These are phyloP conservation scores for Drosophila rellima DNA, from an alignment of 2,888 invertebrate genomes.

Conservation along the genomic window DNA sequence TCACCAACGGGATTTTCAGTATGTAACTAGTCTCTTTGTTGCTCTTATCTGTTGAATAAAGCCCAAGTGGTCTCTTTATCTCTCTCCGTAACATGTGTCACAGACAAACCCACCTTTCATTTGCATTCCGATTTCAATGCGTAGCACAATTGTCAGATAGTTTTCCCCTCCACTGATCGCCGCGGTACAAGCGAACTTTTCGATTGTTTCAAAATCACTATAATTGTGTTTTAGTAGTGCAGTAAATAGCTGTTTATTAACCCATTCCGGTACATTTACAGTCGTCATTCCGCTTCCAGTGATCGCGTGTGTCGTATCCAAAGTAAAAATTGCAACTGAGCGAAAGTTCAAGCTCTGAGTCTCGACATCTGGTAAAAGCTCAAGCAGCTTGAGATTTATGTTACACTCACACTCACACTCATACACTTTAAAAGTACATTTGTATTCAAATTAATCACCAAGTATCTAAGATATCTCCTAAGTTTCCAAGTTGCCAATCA, in stretches of 20 bases:
- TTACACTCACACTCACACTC: not conserved
- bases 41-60: conserved; percentile 39
- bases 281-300: conserved; percentile 30
- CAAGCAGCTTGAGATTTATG: not conserved
- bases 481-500: not conserved
- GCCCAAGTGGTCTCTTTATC: conserved; percentile 2
- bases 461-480: not conserved
- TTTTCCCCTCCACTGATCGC: conserved; percentile 81
- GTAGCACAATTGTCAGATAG: conserved; percentile 75
- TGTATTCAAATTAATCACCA: conserved; percentile 2
- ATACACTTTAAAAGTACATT: not conserved
- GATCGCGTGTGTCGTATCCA: conserved; percentile 14
- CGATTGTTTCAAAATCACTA: conserved; percentile 55
- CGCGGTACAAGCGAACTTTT: conserved; percentile 53
- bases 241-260: conserved; percentile 64
- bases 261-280: conserved; percentile 65
- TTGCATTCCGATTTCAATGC: conserved; percentile 65
- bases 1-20: conserved; percentile 73
- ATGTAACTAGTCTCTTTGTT: conserved; percentile 60
- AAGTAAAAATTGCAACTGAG: conserved; percentile 35
- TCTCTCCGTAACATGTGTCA: not conserved
- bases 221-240: conserved; percentile 52
- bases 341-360: conserved; percentile 38
- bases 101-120: conserved; percentile 66
- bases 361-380: conserved; percentile 27